Evolutionary conservation across 2,113 vertebrate species (phyloP), one percentile per base, ranked within the genome.

Genomic region (Puffinus mauretanicus): DNA sequence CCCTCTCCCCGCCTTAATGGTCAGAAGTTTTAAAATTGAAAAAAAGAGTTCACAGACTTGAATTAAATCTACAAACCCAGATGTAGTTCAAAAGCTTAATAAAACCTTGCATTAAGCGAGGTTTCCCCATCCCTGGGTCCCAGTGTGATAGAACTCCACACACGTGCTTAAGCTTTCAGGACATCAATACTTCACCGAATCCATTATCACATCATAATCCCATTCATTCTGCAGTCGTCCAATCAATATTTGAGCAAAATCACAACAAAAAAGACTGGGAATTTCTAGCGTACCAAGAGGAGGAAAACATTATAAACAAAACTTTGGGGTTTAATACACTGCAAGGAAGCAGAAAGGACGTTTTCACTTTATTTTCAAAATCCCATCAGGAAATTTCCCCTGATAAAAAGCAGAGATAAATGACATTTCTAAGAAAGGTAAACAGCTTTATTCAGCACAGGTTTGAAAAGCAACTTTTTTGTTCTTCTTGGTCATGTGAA

Each of bases 381-480:
- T 77, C 52, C 76, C 10, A 12, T 40, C 47, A 71, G 60, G 57
- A 90, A 78, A 44, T 47, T 44, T 90, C 26, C 65, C 36, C 27
- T 61, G n/a, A 72, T 67, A 83, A 83, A 78, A 93, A 85, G 30
- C 13, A 86, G n/a, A 78, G n/a, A 87, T 21, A 92, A 95, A 92
- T 26, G 30, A 52, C 36, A 80, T 88, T 78, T 94, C 86, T 79
- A 92, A 96, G 72, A 64, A 93, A 78, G 24, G 69, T 60, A 96
- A 95, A 94, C 87, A 95, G 52, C 34, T 82, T 94, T 76, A 82
- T 65, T 66, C 77, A 72, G 72, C 57, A 65, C 27, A 79, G 44
- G 30, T 34, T 79, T 86, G 81, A 30, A 69, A 81, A 94, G 61
- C 27, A 89, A 47, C 16, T 44, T 60, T 51, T 80, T 66, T 83